Conservation (phyloP, 2,113 vertebrate species). For the Mastomys natalensis region DNA sequence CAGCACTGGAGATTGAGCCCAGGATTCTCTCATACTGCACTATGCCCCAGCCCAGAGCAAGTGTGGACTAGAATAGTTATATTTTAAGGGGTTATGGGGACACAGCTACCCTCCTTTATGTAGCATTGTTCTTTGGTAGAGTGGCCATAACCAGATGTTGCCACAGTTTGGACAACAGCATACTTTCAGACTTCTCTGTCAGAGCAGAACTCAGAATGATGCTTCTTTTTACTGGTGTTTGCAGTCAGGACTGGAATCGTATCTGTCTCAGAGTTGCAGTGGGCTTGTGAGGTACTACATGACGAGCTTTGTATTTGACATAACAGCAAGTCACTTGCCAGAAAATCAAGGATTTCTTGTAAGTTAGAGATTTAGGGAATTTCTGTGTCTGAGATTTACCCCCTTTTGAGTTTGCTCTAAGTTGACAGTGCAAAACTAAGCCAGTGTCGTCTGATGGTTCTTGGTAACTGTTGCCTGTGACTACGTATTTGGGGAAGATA, state of each 20-base stretch:
- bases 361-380: constrained; percentile 34
- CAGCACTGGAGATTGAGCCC: background rate
- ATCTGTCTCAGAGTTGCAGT: background rate
- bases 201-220: background rate
- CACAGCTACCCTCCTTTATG: background rate
- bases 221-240: background rate
- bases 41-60: background rate
- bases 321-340: constrained; percentile 2
- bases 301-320: constrained; percentile 33
- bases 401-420: constrained; percentile 34
- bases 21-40: background rate
- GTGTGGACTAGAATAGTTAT: background rate
- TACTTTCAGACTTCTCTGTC: background rate
- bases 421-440: constrained; percentile 26
- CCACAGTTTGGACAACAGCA: background rate
- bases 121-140: background rate
- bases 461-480: constrained; percentile 10
- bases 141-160: background rate
- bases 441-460: background rate
- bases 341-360: constrained; percentile 50
- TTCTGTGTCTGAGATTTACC: constrained; percentile 55
- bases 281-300: background rate
- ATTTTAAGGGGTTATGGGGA: background rate
- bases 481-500: background rate
- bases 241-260: background rate